Percentiles rank a stretch among this genome's conserved stretches.
Evolutionary conservation across 2,888 invertebrate species (phyloP).

Genomic region (Cylloceria caligata): DNA sequence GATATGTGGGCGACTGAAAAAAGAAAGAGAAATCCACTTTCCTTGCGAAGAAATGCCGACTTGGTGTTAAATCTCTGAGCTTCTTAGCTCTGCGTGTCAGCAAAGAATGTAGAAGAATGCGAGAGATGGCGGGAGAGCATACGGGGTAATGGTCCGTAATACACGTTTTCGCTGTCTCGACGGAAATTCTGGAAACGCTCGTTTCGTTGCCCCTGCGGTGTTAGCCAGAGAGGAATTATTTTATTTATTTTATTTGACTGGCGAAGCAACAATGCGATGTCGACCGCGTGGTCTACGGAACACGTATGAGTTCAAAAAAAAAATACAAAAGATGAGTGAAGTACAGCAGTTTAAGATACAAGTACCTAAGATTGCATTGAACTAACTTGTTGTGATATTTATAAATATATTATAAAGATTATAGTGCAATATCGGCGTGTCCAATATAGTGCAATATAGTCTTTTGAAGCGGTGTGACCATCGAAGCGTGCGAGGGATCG

Average conservation of each 20-base stretch:
- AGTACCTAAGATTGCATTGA: too few species aligned
- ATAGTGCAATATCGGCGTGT: constrained; percentile 34
- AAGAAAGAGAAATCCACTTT: constrained; percentile 75
- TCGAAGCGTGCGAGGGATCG: constrained; percentile 12
- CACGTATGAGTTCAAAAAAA: neutral
- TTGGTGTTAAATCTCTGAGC: constrained; percentile 74
- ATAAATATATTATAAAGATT: constrained; percentile 1
- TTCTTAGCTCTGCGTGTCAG: constrained; percentile 69
- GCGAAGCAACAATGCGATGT: neutral
- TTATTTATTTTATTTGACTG: neutral
- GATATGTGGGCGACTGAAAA: too few species aligned
- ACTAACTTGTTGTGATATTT: constrained; percentile 18
- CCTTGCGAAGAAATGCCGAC: constrained; percentile 69
- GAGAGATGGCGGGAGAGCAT: constrained; percentile 29
- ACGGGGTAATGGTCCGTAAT: constrained; percentile 56
- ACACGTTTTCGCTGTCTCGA: constrained; percentile 39
- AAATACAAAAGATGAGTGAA: too few species aligned
- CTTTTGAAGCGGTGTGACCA: neutral
- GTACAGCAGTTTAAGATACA: too few species aligned
- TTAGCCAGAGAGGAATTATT: neutral
- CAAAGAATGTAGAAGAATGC: constrained; percentile 26
- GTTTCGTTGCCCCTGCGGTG: neutral
- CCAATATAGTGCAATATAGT: neutral
- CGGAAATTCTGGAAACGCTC: neutral
- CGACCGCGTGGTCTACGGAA: neutral